Conservation (phyloP, 1,140 invertebrate genomes). For the Drosophila trapezifrons region DNA sequence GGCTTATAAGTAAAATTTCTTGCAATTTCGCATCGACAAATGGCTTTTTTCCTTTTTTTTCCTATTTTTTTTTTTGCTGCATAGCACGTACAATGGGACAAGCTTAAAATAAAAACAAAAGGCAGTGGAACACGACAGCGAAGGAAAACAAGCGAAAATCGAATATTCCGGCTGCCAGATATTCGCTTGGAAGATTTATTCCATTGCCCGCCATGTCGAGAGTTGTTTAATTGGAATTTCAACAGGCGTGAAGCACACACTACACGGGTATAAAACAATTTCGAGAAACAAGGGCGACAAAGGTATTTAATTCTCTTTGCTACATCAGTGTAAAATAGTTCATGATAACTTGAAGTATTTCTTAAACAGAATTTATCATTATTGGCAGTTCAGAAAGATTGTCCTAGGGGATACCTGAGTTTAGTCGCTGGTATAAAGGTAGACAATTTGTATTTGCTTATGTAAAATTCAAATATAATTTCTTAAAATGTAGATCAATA, state of each 20-base stretch:
- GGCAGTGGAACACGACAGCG: not conserved
- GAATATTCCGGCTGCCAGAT: conserved; percentile 24
- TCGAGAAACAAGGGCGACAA: not conserved
- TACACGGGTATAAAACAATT: conserved; percentile 18
- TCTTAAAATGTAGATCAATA: no score
- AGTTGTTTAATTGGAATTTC: conserved; percentile 30
- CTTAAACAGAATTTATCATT: not conserved
- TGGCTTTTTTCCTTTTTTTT: conserved; percentile 32
- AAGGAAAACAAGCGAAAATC: conserved; percentile 17
- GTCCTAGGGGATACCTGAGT: no score
- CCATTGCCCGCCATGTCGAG: conserved; percentile 9
- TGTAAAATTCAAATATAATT: no score
- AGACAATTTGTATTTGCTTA: no score
- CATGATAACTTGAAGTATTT: not conserved
- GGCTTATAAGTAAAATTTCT: conserved; percentile 67
- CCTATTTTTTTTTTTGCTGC: conserved; percentile 22
- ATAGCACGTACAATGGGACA: conserved; percentile 46
- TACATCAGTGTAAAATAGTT: not conserved
- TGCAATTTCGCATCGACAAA: conserved; percentile 68
- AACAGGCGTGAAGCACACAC: conserved; percentile 18
- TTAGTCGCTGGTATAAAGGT: no score
- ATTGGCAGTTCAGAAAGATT: no score
- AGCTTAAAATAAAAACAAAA: conserved; percentile 10
- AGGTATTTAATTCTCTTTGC: not conserved
- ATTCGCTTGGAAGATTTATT: conserved; percentile 27